Conservation (phyloP, 2,797 vertebrate species). For the Dicrostonyx torquatus region DNA sequence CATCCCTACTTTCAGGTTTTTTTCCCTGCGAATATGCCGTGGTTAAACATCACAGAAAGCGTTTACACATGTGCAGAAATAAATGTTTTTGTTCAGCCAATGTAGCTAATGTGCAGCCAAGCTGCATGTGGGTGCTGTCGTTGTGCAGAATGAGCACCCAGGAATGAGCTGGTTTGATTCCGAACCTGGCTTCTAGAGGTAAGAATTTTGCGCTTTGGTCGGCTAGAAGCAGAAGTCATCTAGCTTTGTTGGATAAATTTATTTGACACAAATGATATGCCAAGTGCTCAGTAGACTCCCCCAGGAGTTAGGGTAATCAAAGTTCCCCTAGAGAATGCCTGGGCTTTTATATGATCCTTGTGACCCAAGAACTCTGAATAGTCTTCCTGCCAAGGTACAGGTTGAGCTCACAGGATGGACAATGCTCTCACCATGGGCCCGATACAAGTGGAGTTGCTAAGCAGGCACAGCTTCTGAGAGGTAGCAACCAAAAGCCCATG, state of each 20-base stretch:
- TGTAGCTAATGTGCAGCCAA: neutral
- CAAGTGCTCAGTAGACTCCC: neutral
- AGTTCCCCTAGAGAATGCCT: neutral
- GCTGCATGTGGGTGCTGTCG: neutral
- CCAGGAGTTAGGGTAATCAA: neutral
- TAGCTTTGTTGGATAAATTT: neutral
- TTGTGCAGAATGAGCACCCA: neutral
- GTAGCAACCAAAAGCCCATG: neutral
- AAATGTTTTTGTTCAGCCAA: neutral
- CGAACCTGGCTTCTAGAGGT: neutral
- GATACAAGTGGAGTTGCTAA: neutral
- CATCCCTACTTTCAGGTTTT: neutral
- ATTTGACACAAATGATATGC: neutral
- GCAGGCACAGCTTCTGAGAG: conserved; percentile 6
- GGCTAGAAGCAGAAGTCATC: neutral
- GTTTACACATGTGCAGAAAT: neutral
- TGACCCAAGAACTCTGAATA: neutral
- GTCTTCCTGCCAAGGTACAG: neutral
- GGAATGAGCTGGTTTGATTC: neutral
- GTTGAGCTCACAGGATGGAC: neutral
- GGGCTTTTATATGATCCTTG: neutral
- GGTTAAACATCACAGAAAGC: conserved; percentile 5
- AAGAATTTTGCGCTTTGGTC: neutral
- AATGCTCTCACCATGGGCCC: neutral
- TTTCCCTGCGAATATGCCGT: neutral